These are phyloP conservation scores for Littorina saxatilis DNA, from an alignment of 1,140 invertebrate genomes.

Conservation along the genomic window DNA sequence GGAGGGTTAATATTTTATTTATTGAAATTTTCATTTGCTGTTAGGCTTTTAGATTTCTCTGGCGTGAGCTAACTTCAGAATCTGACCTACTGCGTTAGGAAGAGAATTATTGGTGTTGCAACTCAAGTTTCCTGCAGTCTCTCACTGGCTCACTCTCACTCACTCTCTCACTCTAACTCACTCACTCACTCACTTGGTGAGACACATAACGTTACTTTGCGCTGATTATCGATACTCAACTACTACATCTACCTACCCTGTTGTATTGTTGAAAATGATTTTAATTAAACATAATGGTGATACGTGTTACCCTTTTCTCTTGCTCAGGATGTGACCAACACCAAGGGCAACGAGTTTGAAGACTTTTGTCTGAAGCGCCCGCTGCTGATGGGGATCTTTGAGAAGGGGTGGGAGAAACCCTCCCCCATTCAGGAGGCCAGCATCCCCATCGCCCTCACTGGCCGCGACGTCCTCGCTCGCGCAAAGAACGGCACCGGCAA, in stretches of 20 bases:
- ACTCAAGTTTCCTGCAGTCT: no score
- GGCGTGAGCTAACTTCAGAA: no score
- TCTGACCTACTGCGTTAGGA: no score
- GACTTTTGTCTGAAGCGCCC: slow-evolving; percentile 99
- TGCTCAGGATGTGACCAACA: slow-evolving; percentile 97
- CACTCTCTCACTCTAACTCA: not conserved
- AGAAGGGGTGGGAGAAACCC: slow-evolving; percentile 99
- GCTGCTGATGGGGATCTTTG: slow-evolving; percentile 99
- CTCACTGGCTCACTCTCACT: not conserved
- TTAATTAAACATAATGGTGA: not conserved
- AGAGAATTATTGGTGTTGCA: no score
- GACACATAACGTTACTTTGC: no score
- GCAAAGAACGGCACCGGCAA: slow-evolving; percentile 99
- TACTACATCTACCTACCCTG: no score
- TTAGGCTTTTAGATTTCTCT: no score
- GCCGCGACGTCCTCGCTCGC: slow-evolving; percentile 97
- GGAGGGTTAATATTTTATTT: no score
- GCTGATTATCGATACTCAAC: no score
- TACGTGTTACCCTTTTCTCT: not conserved
- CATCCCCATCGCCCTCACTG: slow-evolving; percentile 97
- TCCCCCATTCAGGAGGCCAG: slow-evolving; percentile 95
- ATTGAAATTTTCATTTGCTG: no score
- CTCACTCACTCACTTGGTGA: no score
- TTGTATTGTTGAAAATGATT: no score
- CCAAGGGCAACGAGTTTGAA: slow-evolving; percentile 99